Base-by-base conservation (phyloP, 1,140 invertebrate species). In the Halyomorpha halys region DNA sequence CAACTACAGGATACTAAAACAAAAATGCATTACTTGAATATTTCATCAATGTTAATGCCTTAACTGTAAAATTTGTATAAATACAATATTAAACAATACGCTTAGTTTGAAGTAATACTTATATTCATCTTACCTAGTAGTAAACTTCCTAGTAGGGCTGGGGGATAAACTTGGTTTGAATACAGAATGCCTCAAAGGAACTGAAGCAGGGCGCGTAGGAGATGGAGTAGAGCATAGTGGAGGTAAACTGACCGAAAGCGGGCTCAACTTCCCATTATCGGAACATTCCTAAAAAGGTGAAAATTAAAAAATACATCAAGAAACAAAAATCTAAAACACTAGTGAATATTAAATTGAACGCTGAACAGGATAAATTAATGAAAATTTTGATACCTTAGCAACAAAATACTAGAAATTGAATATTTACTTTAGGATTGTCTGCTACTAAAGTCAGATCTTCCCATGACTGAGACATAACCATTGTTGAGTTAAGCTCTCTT, bases 391-490 rank as follows among this genome's bases (percentile, higher is more conserved):
- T 39, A 39, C 5, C 4, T 39, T 39, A 13, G 6, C 11, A 11
- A 39, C 34, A 11, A 23, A 56, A 49, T 11, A 49, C n/a, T 9
- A 49, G 11, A 49, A 18, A 49, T 49, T 49, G 21, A 8, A 49
- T 59, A 18, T 44, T 64, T 61, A 63, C 65, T 47, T 66, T 67
- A 19, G 65, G 61, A 11, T 78, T 79, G 70, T 84, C 83, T 4
- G 80, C 79, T 66, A 90, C 85, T 30, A 93, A 75, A 0, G 86
- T 86, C 4, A 94, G 78, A 76, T 93, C 90, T 74, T 93, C 90
- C 81, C 87, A 92, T 18, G 90, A 92, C 72, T 90, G 89, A 1
- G 90, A 92, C 75, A 94, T 92, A 74, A 90, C 87, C 80, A 94
- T 90, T 67, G 88, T 85, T 71, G 84, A 86, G 72, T 91, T 87